Base-by-base conservation (phyloP, 35 echinoderm and acorn worm genomes). In the Ophiothrix spiculata region DNA sequence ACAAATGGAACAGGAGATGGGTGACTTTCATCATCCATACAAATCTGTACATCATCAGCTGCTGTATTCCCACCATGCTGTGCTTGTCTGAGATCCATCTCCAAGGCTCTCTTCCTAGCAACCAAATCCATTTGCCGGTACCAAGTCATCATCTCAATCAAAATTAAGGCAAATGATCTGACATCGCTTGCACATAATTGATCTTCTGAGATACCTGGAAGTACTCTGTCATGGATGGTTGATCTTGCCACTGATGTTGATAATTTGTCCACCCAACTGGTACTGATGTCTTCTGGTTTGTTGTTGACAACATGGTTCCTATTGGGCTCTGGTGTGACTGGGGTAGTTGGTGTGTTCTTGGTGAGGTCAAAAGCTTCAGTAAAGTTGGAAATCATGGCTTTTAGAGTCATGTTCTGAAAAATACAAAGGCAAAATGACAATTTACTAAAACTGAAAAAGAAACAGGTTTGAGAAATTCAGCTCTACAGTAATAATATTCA, bases 371-470 rank as follows among this genome's bases (percentile, higher is more conserved):
- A 81, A 37, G 93, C 83, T 40, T 82, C 90, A 54, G 82, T 75
- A 31, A 95, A 95, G 80, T 91, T 95, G 15, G 88, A 74, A 54
- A 95, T 95, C 33, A 95, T 88, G 19, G 84, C 85, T 39, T 90
- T 83, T 14, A 95, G 56, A 23, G 45, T 85, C 90, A 91, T 87
- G 41, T 84, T 95, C 93, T 95, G 88, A 64, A 42, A 75, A 46
- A 40, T 41, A 80, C 36, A 88, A 73, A 79, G 19, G 38, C 4
- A 39, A 74, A 17, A 39, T 31, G 36, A 35, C 32, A 28, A 31
- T n/a, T n/a, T n/a, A n/a, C n/a, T n/a, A n/a, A n/a, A n/a, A n/a
- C n/a, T n/a, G n/a, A n/a, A n/a, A n/a, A n/a, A n/a, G n/a, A n/a
- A n/a, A n/a, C n/a, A n/a, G n/a, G n/a, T n/a, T n/a, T n/a, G n/a